Base-by-base conservation (phyloP, 2,888 invertebrate genomes). In the Agriopis aurantiaria region DNA sequence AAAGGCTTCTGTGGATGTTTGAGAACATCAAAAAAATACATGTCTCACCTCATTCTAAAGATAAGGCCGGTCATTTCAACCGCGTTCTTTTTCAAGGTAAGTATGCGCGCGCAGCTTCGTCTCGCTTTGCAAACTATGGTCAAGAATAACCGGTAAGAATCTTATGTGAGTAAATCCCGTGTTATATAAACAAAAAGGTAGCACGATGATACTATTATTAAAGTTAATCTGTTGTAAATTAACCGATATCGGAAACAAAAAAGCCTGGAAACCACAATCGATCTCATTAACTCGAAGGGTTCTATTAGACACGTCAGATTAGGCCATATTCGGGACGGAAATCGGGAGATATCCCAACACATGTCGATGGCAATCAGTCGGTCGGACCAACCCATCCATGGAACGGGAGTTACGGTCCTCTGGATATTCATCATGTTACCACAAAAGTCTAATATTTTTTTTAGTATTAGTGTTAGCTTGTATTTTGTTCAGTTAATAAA, bases 231-330 rank as follows among this genome's bases (percentile, higher is more conserved):
- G 52, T 43, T 23, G 11, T 64, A 70, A 66, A 71, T 72, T 70
- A 73, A 66, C 62, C 40, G 53, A 53, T 61, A 66, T 71, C 56
- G 48, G 62, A 73, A 72, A 74, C 71, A 67, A 74, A 76, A 75
- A 84, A 84, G 77, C 77, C 80, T 81, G 70, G 74, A 80, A 83
- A 82, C 83, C 85, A 79, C 72, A 84, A 85, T 81, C 83, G 77
- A 85, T 85, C 84, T 86, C 83, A 86, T 85, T 85, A 85, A 83
- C 78, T 75, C 79, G 81, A 83, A 82, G 84, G 86, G 79, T 81
- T 81, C 78, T 85, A 87, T 90, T 90, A 89, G 88, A 82, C 80
- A 89, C 89, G 88, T 87, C 86, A 80, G 80, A 88, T 90, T 89
- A 90, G 81, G 78, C 80, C 68, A 79, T 79, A 79, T 81, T 83